Evolutionary conservation across 2,888 invertebrate genomes (phyloP).

Genomic region (Chloromyia formosa): DNA sequence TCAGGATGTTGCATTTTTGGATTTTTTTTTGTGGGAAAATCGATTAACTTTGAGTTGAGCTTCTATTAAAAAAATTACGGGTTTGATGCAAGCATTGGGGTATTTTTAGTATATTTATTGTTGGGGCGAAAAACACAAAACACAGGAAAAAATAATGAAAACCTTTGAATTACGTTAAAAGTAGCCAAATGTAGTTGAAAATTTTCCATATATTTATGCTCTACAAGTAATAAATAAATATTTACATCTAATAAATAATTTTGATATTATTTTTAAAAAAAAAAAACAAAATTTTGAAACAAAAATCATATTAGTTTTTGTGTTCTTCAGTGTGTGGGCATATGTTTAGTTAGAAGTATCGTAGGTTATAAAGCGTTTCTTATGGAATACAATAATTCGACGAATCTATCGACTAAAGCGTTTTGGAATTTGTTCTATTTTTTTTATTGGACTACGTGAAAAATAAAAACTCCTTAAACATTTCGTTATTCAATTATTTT

Average conservation of each 20-base stretch:
- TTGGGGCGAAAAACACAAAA: slow-evolving; percentile 1
- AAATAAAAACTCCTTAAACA: slow-evolving; percentile 17
- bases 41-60: not conserved
- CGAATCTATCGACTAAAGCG: too few relatives aligned
- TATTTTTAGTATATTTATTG: slow-evolving; percentile 25
- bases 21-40: slow-evolving; percentile 5
- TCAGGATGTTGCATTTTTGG: slow-evolving; percentile 7
- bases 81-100: slow-evolving; percentile 22
- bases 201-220: not conserved
- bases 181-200: too few relatives aligned
- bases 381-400: too few relatives aligned
- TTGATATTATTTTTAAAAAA: not conserved
- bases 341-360: too few relatives aligned
- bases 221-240: not conserved
- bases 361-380: too few relatives aligned
- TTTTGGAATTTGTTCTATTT: too few relatives aligned
- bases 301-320: not conserved
- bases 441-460: too few relatives aligned
- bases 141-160: slow-evolving; percentile 18
- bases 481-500: slow-evolving; percentile 29
- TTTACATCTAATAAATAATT: not conserved
- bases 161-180: slow-evolving; percentile 37
- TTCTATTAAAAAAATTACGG: too few relatives aligned
- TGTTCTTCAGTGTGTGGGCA: not conserved
- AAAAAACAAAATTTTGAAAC: too few relatives aligned